Evolutionary conservation across 2,888 invertebrate species (phyloP).

Genomic region (Yponomeuta plumbellus): DNA sequence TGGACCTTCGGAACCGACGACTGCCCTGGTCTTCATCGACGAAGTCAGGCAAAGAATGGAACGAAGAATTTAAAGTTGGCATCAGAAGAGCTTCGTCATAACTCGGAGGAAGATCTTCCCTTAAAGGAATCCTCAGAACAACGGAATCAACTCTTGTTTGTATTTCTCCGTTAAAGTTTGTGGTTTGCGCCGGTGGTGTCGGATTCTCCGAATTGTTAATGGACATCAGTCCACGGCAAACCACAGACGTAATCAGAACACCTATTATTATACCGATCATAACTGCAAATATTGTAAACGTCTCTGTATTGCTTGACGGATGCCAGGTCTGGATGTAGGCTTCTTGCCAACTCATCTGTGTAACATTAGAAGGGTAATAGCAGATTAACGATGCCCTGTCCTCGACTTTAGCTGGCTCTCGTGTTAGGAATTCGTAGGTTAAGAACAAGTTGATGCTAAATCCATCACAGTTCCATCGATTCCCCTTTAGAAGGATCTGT

Average conservation of each 20-base stretch:
- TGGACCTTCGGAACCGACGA: constrained; percentile 52
- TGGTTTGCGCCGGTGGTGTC: constrained; percentile 55
- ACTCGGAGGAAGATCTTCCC: constrained; percentile 77
- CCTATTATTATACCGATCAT: constrained; percentile 72
- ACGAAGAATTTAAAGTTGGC: constrained; percentile 80
- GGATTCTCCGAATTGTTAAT: constrained; percentile 51
- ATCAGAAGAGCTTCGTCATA: constrained; percentile 86
- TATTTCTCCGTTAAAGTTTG: constrained; percentile 35
- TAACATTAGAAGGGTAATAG: constrained; percentile 79
- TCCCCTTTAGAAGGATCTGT: constrained; percentile 80
- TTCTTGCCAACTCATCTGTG: constrained; percentile 81
- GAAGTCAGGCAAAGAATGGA: constrained; percentile 73
- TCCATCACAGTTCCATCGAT: constrained; percentile 87
- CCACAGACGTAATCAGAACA: constrained; percentile 72
- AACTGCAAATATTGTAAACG: constrained; percentile 75
- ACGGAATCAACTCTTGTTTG: constrained; percentile 48
- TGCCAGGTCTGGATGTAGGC: constrained; percentile 82
- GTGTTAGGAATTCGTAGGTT: constrained; percentile 78
- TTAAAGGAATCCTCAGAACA: constrained; percentile 51
- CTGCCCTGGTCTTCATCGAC: constrained; percentile 54
- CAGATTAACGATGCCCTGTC: constrained; percentile 75
- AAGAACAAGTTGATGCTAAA: constrained; percentile 72
- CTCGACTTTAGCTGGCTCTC: constrained; percentile 67
- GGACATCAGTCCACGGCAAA: constrained; percentile 71
- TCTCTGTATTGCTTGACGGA: constrained; percentile 41